Base-by-base conservation (phyloP, 2,888 invertebrate genomes). In the Macrophya annulata region DNA sequence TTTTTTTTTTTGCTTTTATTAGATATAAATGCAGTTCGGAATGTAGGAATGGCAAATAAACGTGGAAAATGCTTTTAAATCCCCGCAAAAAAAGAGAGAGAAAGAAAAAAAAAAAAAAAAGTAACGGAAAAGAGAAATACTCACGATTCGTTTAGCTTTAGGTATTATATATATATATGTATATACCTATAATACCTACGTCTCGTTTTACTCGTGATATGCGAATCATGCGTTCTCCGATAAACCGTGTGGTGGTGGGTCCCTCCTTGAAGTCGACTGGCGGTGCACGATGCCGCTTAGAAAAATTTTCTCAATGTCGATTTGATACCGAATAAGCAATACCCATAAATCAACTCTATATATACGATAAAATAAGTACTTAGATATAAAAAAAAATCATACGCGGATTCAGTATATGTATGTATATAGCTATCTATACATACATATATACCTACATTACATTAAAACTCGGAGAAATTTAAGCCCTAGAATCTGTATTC, bases 221-320 rank as follows among this genome's bases (percentile, higher is more conserved):
- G 65, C 62, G 85, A 62, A 85, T 77, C 85, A 85, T 85, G 76
- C 77, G 62, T 85, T 77, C 51, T 85, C 76, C 85, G 76, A 76
- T 85, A 85, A 85, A 85, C 17, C 25, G 43, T 43, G 9, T 3
- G 31, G 31, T 31, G 31, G 31, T n/a, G n/a, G n/a, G n/a, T 37
- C 21, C 45, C 17, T 31, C 48, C 77, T 37, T 25, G 55, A 48
- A 25, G 21, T 76, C 25, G 21, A n/a, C n/a, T 10, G 40, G 25
- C 81, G 72, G 21, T 55, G 25, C 55, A 21, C 77, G 31, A 43
- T 55, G 55, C 15, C 43, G 59, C 76, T 43, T 10, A 45, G 72
- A 40, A 85, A 31, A 85, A 65, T 77, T 62, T 85, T 62, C 77
- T 59, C 85, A 45, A 85, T 79, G 65, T 45, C 77, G 76, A 65